These are phyloP conservation scores for Eristalinus aeneus DNA, from an alignment of 2,888 invertebrate species.

Conservation along the genomic window DNA sequence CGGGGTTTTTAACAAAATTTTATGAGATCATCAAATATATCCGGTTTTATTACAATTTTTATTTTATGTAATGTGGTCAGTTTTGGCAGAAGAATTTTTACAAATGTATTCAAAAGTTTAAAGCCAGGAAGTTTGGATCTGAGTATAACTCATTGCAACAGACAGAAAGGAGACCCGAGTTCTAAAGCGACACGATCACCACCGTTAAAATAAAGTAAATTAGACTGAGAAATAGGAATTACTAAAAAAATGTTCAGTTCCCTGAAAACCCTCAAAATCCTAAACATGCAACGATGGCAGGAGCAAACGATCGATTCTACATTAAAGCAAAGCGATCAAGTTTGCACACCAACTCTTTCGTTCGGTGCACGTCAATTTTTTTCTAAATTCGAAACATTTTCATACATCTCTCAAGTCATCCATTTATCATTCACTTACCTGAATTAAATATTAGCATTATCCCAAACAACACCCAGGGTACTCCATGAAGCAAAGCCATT, in stretches of 20 bases:
- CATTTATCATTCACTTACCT: conserved; percentile 74
- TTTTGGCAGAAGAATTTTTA: not conserved
- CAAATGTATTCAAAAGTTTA: no score
- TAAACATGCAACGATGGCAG: not conserved
- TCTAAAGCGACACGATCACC: no score
- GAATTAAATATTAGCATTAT: conserved; percentile 77
- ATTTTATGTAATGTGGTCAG: not conserved
- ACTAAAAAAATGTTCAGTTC: no score
- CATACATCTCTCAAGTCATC: not conserved
- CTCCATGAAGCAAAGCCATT: conserved; percentile 76
- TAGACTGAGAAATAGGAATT: no score
- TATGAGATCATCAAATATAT: not conserved
- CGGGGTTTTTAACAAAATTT: not conserved
- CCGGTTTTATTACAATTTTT: not conserved
- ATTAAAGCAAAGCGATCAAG: not conserved
- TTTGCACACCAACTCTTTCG: conserved; percentile 22
- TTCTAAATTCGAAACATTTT: not conserved
- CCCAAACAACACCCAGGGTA: conserved; percentile 78
- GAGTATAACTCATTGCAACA: no score
- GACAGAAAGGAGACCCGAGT: no score
- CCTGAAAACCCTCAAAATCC: no score
- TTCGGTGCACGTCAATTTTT: not conserved
- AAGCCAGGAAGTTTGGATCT: no score
- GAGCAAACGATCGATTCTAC: not conserved
- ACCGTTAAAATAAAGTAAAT: no score